A percentile compares a stretch with the other conserved stretches of the same genome.
Conservation (phyloP, 2,113 vertebrate species). For the Spheniscus mendiculus region DNA sequence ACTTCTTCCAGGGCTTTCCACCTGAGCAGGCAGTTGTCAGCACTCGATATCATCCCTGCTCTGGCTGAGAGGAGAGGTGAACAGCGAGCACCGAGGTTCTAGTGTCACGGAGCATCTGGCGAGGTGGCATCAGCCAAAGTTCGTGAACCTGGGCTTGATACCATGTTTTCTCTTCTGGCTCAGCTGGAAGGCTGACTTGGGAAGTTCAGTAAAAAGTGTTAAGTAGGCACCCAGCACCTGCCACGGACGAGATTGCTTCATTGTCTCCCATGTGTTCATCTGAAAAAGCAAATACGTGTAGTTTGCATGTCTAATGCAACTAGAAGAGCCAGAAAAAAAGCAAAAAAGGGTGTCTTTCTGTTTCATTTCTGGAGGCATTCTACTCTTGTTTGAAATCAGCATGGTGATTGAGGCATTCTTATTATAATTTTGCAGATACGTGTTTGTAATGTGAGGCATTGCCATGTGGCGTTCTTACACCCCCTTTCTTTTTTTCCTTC, state of each 20-base stretch:
- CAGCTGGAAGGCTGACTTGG: not conserved
- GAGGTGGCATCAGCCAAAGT: no score
- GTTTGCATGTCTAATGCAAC: not conserved
- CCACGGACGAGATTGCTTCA: not conserved
- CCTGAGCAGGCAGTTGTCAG: not conserved
- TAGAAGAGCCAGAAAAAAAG: not conserved
- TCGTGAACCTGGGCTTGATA: not conserved
- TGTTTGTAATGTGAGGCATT: not conserved
- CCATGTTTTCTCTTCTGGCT: not conserved
- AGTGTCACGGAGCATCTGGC: rapidly evolving
- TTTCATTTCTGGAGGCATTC: not conserved
- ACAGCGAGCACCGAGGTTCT: not conserved
- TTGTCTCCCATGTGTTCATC: not conserved
- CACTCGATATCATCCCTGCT: rapidly evolving
- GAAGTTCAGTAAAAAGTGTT: not conserved
- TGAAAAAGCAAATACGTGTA: not conserved
- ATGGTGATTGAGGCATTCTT: not conserved
- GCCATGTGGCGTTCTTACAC: not conserved
- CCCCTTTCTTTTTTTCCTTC: rapidly evolving
- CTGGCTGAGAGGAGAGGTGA: not conserved
- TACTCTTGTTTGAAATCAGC: not conserved
- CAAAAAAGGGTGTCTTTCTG: not conserved
- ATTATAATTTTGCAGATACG: not conserved
- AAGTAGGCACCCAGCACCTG: not conserved
- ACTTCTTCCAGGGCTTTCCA: not conserved